Percentiles rank a stretch among this genome's conserved stretches.
Evolutionary conservation across 2,888 invertebrate species (phyloP).

Genomic region (Loripinus fragilis): DNA sequence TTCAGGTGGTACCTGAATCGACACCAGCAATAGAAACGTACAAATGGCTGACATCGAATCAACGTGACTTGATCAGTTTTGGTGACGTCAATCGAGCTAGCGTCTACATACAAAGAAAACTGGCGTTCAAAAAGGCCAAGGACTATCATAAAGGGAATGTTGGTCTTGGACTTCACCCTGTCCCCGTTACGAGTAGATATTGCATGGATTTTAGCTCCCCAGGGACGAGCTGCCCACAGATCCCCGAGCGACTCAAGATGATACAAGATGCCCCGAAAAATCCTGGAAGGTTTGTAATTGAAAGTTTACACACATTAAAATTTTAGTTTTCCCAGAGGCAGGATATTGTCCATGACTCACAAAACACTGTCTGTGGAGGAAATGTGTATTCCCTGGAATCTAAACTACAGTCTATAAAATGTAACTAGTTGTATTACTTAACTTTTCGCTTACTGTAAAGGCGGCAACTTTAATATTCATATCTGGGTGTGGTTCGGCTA

Average conservation of each 20-base stretch:
- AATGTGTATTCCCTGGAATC: too few species aligned
- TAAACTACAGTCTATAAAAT: too few species aligned
- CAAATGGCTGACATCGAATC: conserved; percentile 39
- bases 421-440: too few species aligned
- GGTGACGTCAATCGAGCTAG: conserved; percentile 22
- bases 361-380: too few species aligned
- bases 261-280: neutral
- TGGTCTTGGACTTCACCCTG: neutral
- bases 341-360: too few species aligned
- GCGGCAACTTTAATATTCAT: too few species aligned
- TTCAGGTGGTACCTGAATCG: conserved; percentile 38
- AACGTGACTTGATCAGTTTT: conserved; percentile 32
- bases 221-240: neutral
- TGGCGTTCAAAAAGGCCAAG: conserved; percentile 14
- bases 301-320: too few species aligned
- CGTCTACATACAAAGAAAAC: conserved; percentile 29
- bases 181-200: conserved; percentile 20
- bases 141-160: neutral
- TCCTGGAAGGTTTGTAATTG: neutral
- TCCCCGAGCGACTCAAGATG: neutral
- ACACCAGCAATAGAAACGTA: conserved; percentile 10
- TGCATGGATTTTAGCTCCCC: conserved; percentile 25
- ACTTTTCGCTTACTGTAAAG: too few species aligned
- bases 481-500: too few species aligned
- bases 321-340: too few species aligned